Evolutionary conservation across 2,113 vertebrate species (phyloP), one percentile per base, ranked within the genome.

Genomic region (Notarius quadriscutis): DNA sequence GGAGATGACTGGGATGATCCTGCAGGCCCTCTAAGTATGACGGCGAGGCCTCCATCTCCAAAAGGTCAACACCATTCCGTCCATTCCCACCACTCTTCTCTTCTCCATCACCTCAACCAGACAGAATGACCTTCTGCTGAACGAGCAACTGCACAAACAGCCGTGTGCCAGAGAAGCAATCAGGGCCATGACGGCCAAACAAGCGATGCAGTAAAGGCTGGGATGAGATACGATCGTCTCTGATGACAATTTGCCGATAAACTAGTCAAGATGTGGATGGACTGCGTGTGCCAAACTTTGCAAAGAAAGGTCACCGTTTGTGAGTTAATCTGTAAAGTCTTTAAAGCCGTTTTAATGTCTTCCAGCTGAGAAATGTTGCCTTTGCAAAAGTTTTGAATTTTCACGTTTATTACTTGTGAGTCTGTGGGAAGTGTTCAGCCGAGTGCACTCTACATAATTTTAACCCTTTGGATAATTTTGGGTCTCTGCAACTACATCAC

Each of bases 51-150:
- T 85, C 75, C 90, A 88, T 92, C 87, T 92, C 89, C 89, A 81
- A 94, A 94, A 94, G 93, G 92, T 95, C 94, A 93, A 86, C 88
- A 92, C 91, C 90, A 90, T 92, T 89, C 89, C 84, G 85, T 91
- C 90, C 88, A 84, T 86, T 83, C 83, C 34, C 53, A 20, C 50
- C 87, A 53, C 81, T 79, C 67, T 53, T n/a, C 84, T 78, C 71
- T 50, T 30, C 86, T 48, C 75, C 27, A 80, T 82, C 89, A 50
- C 85, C 60, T 65, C 27, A 74, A 30, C 22, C 41, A 74, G 51
- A 88, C 84, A 72, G 7, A 88, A 87, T 90, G 90, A 92, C 93
- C 92, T 93, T 92, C 89, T 91, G 86, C 89, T 85, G 86, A 89
- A 48, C 22, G 51, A 67, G 89, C 92, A 92, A 94, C 93, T 92